These are phyloP conservation scores for Balaeniceps rex DNA, from an alignment of 2,113 vertebrate species.

Conservation along the genomic window DNA sequence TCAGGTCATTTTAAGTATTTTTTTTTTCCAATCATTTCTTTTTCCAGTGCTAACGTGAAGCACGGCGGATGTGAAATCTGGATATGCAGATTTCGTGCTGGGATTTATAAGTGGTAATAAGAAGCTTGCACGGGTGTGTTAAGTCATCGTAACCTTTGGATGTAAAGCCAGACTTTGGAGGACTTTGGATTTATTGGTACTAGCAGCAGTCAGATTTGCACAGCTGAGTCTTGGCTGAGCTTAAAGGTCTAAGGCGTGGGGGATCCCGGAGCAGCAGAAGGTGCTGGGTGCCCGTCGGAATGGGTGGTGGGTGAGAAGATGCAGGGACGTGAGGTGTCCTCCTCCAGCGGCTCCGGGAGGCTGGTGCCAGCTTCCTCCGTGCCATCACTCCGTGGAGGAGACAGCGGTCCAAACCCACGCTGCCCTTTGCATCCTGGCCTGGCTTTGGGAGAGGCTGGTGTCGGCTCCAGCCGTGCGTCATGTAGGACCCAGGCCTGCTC, in stretches of 20 bases:
- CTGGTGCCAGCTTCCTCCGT: neutral
- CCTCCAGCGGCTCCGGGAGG: neutral
- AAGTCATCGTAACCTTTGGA: constrained; percentile 19
- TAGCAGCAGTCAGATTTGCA: constrained; percentile 24
- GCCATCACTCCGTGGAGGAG: rapidly evolving
- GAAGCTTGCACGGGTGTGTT: neutral
- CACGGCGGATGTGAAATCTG: neutral
- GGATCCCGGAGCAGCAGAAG: neutral
- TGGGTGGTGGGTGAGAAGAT: neutral
- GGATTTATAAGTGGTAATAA: neutral
- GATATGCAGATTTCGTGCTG: neutral
- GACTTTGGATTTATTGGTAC: constrained; percentile 6
- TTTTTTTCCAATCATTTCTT: neutral
- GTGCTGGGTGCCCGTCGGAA: neutral
- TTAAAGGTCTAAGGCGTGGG: neutral
- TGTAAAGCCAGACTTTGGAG: neutral
- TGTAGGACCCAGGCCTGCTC: neutral
- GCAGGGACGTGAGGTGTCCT: neutral
- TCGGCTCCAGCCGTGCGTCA: rapidly evolving
- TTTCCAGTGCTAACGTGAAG: neutral
- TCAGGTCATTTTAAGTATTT: neutral
- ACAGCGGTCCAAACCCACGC: neutral
- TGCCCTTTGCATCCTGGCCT: neutral
- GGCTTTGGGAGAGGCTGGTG: neutral
- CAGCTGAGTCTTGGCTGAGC: neutral